Conservation (phyloP, 2,113 vertebrate species). For the Atlantisia rogersi region DNA sequence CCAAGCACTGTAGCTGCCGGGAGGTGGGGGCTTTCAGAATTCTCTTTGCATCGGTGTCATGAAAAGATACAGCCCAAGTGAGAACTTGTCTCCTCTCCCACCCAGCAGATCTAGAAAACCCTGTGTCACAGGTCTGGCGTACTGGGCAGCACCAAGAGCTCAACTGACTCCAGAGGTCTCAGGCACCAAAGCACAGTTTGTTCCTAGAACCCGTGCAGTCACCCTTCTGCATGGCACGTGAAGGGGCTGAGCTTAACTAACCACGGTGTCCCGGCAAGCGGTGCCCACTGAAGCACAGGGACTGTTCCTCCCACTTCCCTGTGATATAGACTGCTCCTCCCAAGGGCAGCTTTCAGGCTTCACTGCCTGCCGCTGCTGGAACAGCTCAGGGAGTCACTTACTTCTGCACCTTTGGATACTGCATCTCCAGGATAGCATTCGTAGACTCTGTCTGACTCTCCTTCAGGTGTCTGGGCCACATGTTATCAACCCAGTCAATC, state of each 20-base stretch:
- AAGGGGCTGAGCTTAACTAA: not conserved
- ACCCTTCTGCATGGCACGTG: not conserved
- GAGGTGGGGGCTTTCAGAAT: not conserved
- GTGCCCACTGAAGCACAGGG: not conserved
- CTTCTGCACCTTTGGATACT: conserved; percentile 99
- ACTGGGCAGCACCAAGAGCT: not conserved
- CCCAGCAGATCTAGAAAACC: not conserved
- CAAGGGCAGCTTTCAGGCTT: not conserved
- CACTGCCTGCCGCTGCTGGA: not conserved
- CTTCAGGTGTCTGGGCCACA: conserved; percentile 98
- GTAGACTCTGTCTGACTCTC: conserved; percentile 97
- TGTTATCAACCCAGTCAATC: conserved; percentile 99
- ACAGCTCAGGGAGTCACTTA: conserved; percentile 65
- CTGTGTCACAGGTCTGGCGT: not conserved
- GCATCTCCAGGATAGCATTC: conserved; percentile 97
- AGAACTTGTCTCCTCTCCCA: not conserved
- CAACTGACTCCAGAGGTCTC: not conserved
- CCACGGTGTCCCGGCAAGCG: not conserved
- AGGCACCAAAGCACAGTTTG: accelerated
- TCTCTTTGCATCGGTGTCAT: not conserved
- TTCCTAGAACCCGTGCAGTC: not conserved
- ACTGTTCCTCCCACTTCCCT: not conserved
- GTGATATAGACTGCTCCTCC: not conserved
- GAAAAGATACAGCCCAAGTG: not conserved
- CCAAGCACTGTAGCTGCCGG: not conserved